Conservation (phyloP, 2,888 invertebrate genomes). For the Ornithoptera priamus region DNA sequence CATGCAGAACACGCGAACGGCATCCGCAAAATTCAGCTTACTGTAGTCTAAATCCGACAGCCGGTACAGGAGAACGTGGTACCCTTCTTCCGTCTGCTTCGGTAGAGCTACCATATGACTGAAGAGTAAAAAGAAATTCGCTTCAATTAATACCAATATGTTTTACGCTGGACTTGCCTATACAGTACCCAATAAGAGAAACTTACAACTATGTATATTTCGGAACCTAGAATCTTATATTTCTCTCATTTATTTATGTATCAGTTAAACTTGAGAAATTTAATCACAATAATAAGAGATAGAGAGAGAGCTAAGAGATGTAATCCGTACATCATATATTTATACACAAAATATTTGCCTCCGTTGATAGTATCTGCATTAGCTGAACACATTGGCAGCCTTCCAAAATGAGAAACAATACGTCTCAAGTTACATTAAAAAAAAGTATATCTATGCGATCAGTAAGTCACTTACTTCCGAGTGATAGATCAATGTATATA, state of each 20-base stretch:
- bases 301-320: no score
- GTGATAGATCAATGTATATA: not conserved
- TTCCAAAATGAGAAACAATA: slow-evolving; percentile 16
- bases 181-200: no score
- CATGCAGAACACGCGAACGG: slow-evolving; percentile 83
- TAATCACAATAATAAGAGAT: no score
- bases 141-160: no score
- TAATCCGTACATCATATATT: no score
- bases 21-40: slow-evolving; percentile 82
- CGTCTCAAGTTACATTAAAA: slow-evolving; percentile 3
- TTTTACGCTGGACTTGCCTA: no score
- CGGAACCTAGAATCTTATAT: no score
- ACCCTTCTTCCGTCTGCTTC: slow-evolving; percentile 81
- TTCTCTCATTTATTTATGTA: no score
- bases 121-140: slow-evolving; percentile 36
- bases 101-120: slow-evolving; percentile 83
- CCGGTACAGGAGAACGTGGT: slow-evolving; percentile 81
- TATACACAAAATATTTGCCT: not conserved
- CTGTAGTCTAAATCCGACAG: slow-evolving; percentile 82
- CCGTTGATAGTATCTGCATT: slow-evolving; percentile 12
- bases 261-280: no score
- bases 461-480: not conserved
- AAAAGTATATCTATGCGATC: not conserved
- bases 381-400: slow-evolving; percentile 9
- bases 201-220: no score